phyloP scores from a whole-genome alignment of 2,113 vertebrate species.

The Meleagris gallopavo region DNA sequence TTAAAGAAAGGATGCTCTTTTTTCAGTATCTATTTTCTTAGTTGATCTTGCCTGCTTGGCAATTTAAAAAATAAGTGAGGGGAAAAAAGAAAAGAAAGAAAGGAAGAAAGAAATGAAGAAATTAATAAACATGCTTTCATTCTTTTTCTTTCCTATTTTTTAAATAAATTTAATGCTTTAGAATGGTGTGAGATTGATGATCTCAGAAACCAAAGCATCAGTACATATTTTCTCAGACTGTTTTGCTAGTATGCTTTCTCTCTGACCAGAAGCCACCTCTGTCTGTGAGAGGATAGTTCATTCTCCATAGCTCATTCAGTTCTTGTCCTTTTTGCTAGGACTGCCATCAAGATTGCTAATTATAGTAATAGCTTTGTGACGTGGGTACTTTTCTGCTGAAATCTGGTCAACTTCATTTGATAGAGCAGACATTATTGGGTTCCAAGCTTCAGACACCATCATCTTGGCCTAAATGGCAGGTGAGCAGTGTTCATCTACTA shows the following conservation, averaged over 20 bases:
- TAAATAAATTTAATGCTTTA: neutral
- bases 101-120: too few relatives aligned
- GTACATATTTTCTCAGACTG: neutral
- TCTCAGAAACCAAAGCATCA: neutral
- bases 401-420: conserved; percentile 14
- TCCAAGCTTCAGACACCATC: neutral
- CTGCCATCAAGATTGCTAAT: conserved; percentile 38
- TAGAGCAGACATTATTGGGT: neutral
- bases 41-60: neutral
- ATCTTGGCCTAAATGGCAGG: neutral
- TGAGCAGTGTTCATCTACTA: neutral
- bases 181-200: neutral
- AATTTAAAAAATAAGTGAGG: neutral
- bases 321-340: conserved; percentile 37
- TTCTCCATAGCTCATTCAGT: conserved; percentile 3
- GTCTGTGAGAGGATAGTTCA: conserved; percentile 22
- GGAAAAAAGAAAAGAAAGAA: neutral
- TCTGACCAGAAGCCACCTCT: conserved; percentile 8
- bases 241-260: neutral
- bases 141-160: neutral
- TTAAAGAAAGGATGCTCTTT: neutral
- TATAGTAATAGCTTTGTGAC: neutral
- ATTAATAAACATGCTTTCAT: neutral
- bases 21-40: neutral
- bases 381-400: conserved; percentile 10